Conservation (phyloP, 1,140 invertebrate genomes). For the Drosophila murphyi region DNA sequence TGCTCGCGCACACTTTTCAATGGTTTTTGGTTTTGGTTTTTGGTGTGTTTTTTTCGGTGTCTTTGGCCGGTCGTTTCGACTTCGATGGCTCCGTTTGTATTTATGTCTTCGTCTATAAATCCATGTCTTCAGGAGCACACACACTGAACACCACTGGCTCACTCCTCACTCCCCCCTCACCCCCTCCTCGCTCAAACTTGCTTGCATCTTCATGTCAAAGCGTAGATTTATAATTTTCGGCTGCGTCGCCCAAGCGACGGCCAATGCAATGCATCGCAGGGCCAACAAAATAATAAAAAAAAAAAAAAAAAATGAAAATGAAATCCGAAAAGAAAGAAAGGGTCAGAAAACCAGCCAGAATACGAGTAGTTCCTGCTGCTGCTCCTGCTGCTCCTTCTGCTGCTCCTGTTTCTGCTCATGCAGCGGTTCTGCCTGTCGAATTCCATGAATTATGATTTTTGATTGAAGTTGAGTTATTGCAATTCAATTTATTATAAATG, state of each 20-base stretch:
- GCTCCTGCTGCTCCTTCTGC: background rate
- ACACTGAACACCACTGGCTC: conserved; percentile 13
- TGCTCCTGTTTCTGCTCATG: background rate
- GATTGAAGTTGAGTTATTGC: conserved; percentile 84
- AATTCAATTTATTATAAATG: conserved; percentile 84
- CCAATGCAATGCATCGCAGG: conserved; percentile 47
- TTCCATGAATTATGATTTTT: conserved; percentile 84
- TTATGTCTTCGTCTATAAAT: conserved; percentile 83
- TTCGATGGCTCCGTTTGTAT: conserved; percentile 70
- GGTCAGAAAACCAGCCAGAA: background rate
- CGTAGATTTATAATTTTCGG: conserved; percentile 83
- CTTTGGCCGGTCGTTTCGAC: conserved; percentile 55
- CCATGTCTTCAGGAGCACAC: conserved; percentile 68
- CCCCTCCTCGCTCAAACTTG: conserved; percentile 10
- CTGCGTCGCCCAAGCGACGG: conserved; percentile 59
- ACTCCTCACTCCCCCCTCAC: background rate
- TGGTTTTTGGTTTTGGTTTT: conserved; percentile 40
- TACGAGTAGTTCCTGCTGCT: background rate
- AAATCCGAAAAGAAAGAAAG: background rate
- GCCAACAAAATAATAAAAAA: conserved; percentile 47
- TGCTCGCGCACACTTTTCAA: conserved; percentile 50
- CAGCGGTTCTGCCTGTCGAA: conserved; percentile 64
- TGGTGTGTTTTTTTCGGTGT: conserved; percentile 41
- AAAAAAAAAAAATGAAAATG: background rate
- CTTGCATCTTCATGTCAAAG: conserved; percentile 76